phyloP scores from a whole-genome alignment of 2,113 vertebrate genomes.

The Thalassarche chlororhynchos region DNA sequence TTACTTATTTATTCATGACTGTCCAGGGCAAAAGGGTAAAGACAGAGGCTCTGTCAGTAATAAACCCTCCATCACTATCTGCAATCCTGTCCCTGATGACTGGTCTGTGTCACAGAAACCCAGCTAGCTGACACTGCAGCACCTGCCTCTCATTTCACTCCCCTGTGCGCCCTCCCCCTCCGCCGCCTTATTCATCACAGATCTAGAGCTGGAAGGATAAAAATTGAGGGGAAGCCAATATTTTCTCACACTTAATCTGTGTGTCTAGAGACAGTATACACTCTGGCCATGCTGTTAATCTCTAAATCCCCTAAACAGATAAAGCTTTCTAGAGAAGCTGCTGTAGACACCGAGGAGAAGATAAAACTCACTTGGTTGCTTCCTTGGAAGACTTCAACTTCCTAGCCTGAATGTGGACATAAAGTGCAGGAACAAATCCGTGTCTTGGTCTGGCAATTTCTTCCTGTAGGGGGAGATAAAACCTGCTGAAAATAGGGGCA shows the following conservation, averaged over 20 bases:
- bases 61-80: not conserved
- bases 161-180: not conserved
- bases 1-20: slow-evolving; percentile 11
- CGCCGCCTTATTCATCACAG: not conserved
- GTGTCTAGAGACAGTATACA: not conserved
- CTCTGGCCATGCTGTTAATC: slow-evolving; percentile 3
- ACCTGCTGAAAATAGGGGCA: not conserved
- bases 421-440: not conserved
- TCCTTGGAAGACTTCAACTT: not conserved
- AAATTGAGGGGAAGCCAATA: not conserved
- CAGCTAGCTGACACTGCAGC: not conserved
- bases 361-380: slow-evolving; percentile 31
- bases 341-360: not conserved
- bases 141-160: not conserved
- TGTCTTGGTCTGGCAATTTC: slow-evolving; percentile 2
- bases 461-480: slow-evolving; percentile 7
- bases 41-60: not conserved
- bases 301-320: slow-evolving; percentile 7
- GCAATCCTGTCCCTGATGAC: not conserved
- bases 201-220: slow-evolving; percentile 12
- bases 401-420: not conserved
- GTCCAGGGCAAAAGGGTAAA: not conserved
- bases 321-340: slow-evolving; percentile 39
- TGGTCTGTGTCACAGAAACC: not conserved
- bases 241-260: slow-evolving; percentile 25